Evolutionary conservation across 2,113 vertebrate genomes (phyloP).

Genomic region (Suncus etruscus): DNA sequence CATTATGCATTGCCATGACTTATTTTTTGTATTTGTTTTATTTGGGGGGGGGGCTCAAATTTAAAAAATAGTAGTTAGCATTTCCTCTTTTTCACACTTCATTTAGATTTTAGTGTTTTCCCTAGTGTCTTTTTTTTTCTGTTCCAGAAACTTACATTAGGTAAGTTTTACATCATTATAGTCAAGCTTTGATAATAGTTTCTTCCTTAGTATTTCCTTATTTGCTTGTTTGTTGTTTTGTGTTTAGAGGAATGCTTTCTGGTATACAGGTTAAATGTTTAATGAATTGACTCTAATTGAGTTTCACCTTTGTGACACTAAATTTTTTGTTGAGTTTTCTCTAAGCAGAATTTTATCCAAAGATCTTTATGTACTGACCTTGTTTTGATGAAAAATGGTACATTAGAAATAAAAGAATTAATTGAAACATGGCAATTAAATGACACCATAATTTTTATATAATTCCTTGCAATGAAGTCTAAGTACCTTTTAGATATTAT

Average conservation of each 20-base stretch:
- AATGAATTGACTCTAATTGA: not conserved
- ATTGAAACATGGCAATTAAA: slow-evolving; percentile 2
- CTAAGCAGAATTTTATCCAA: slow-evolving; percentile 22
- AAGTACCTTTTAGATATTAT: not conserved
- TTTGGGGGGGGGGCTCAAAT: not conserved
- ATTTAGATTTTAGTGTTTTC: not conserved
- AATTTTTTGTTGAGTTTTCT: slow-evolving; percentile 15
- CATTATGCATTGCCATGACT: not conserved
- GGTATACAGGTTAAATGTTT: not conserved
- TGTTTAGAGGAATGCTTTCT: not conserved
- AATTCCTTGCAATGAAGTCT: not conserved
- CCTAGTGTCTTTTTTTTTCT: not conserved
- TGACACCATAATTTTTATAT: not conserved
- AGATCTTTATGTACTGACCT: not conserved
- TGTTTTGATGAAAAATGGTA: not conserved
- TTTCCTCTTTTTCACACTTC: not conserved
- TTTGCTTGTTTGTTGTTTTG: not conserved
- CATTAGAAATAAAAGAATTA: not conserved
- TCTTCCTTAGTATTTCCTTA: not conserved
- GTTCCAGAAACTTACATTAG: not conserved
- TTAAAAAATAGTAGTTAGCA: not conserved
- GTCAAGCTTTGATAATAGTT: not conserved
- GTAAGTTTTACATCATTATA: not conserved
- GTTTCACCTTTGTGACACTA: not conserved
- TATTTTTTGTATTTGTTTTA: not conserved